Percentiles rank a stretch among this genome's conserved stretches.
Conservation (phyloP, 2,113 vertebrate species). For the Haemorhous mexicanus region DNA sequence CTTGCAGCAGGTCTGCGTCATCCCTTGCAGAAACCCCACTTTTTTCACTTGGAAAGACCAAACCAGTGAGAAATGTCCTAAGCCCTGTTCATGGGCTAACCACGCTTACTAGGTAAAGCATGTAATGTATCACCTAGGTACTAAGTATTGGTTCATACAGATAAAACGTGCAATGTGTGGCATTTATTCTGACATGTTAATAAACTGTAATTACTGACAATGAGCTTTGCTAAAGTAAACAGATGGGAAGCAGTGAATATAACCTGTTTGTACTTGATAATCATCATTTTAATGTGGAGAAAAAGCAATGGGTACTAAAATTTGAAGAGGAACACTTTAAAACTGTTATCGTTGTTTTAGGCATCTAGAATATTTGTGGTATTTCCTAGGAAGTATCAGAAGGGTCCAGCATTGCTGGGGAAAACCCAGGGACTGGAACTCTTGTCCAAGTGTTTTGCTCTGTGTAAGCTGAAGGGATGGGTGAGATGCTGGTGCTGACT, state of each 20-base stretch:
- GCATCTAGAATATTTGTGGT: neutral
- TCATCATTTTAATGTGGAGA: neutral
- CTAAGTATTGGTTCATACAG: neutral
- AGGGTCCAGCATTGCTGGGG: neutral
- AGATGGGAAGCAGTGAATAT: neutral
- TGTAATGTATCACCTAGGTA: neutral
- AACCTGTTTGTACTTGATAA: neutral
- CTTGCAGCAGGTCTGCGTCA: neutral
- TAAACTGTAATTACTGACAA: neutral
- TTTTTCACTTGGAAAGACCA: neutral
- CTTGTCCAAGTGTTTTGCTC: neutral
- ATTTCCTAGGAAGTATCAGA: neutral
- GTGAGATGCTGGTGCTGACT: neutral
- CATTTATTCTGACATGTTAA: neutral
- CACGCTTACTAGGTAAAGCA: neutral
- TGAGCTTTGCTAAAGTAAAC: neutral
- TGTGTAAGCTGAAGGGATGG: neutral
- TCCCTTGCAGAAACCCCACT: neutral
- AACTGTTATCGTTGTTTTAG: neutral
- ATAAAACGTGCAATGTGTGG: fast-evolving
- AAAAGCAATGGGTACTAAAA: neutral
- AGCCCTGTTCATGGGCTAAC: neutral
- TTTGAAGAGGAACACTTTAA: neutral
- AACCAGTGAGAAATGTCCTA: neutral
- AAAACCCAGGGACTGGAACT: neutral